Percentiles rank a stretch among this genome's conserved stretches.
phyloP scores from a whole-genome alignment of 2,797 vertebrate genomes.

The Ficedula albicollis region DNA sequence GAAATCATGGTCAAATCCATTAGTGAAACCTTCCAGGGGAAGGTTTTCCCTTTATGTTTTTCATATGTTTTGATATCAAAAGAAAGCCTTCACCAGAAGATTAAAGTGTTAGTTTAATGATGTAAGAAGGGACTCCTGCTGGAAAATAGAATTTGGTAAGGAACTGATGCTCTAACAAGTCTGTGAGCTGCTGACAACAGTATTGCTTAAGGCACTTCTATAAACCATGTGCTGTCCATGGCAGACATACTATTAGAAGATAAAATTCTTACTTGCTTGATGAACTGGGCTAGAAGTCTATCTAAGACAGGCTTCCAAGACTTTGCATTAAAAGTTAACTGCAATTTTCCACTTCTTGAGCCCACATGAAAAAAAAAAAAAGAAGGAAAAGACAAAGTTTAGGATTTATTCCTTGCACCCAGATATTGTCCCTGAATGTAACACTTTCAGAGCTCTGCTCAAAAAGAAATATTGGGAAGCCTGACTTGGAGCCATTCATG shows the following conservation, averaged over 20 bases:
- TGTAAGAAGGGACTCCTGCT: neutral
- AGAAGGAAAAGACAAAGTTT: neutral
- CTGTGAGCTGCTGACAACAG: neutral
- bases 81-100: neutral
- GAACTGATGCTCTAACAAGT: neutral
- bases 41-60: neutral
- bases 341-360: neutral
- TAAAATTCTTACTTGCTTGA: neutral
- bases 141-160: neutral
- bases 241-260: neutral
- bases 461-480: neutral
- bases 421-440: neutral
- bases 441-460: neutral
- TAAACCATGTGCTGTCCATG: neutral
- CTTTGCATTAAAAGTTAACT: neutral
- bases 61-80: neutral
- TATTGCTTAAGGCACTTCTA: neutral
- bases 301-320: neutral
- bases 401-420: fast-evolving
- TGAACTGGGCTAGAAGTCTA: neutral
- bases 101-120: neutral
- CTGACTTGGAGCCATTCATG: neutral
- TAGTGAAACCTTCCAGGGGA: neutral
- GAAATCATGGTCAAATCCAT: neutral
- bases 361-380: neutral